Evolutionary conservation across 2,888 invertebrate species (phyloP).

Genomic region (Loripinus fragilis): DNA sequence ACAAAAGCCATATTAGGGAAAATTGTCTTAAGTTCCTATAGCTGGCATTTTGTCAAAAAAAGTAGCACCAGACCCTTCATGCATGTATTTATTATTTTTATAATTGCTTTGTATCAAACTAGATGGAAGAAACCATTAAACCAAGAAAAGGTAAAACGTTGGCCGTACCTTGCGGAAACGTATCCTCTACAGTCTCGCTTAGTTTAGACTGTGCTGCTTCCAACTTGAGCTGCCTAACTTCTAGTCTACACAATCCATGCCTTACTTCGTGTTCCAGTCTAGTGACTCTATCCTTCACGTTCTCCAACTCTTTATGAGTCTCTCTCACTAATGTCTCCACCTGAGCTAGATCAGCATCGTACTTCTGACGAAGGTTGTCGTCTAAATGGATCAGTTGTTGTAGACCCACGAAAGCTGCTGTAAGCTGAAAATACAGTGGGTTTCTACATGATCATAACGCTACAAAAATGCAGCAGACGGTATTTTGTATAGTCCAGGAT

Average conservation of each 20-base stretch:
- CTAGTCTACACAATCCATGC: no score
- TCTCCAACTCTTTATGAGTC: conserved; percentile 2
- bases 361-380: not conserved
- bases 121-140: no score
- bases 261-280: not conserved
- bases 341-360: not conserved
- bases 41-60: no score
- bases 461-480: not conserved
- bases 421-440: not conserved
- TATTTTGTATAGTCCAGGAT: not conserved
- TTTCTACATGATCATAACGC: not conserved
- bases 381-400: not conserved
- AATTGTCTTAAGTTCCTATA: no score
- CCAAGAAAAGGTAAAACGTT: no score
- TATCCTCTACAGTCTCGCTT: not conserved
- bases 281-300: not conserved
- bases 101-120: no score
- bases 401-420: not conserved
- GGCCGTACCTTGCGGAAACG: not conserved
- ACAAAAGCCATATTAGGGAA: no score
- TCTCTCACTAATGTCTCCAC: not conserved
- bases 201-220: not conserved
- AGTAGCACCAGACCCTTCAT: no score
- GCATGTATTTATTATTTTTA: no score
- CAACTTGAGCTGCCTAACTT: not conserved